Base-by-base conservation (phyloP, 1,140 invertebrate species). In the Dryas iulia region DNA sequence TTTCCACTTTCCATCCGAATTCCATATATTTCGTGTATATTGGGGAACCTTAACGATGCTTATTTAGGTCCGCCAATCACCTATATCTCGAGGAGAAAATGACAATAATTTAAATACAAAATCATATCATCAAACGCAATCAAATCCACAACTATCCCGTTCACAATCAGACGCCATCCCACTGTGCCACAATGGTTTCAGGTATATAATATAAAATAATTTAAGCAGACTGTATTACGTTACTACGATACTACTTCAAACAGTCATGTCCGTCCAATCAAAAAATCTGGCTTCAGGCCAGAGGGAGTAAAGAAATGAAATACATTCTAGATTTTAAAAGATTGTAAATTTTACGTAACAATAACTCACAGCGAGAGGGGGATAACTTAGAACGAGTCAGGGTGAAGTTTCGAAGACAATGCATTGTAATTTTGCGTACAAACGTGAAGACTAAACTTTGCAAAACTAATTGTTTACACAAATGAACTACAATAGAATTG, bases 291-390 rank as follows among this genome's bases (percentile, higher is more conserved):
- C 66, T 33, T 26, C 33, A 61, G 59, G 58, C 66, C 66, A 68
- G 66, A 61, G 30, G 33, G 26, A 68, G 59, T 56, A 61, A 58
- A 68, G 59, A 68, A 69, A 63, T 69, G 68, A 59, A 64, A 64
- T 61, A 68, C 61, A 62, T 56, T 52, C 60, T 64, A 63, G 35
- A 58, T 69, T 68, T 69, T 64, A 64, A 69, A 69, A 54, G 60
- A 69, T 69, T 69, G 60, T 69, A 69, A 58, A 64, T 69, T 59
- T 68, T 61, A 68, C 59, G 59, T 68, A 68, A 68, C 66, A 56
- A 57, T 68, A 68, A 61, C 58, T 64, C 68, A 59, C 21, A 39
- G 56, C n/a, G 26, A 53, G 35, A 56, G 4, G 26, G 56, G 35
- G 59, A 69, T 64, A 69, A 69, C 54, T 69, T 69, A 63, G 33